A percentile compares a stretch with the other conserved stretches of the same genome.
Conservation (phyloP, 2,797 vertebrate genomes). For the Scolopax rusticola region DNA sequence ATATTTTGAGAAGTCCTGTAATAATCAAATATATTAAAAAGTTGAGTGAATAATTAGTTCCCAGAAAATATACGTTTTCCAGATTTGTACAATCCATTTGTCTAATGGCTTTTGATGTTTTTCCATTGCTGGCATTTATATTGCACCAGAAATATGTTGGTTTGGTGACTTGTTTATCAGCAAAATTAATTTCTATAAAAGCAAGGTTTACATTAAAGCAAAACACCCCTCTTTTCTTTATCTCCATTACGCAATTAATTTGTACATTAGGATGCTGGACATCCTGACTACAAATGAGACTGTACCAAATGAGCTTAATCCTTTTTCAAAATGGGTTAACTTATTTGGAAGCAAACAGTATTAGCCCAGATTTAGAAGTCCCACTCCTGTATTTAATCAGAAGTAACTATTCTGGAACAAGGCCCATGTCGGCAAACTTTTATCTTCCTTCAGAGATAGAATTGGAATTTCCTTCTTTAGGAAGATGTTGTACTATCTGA, state of each 20-base stretch:
- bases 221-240: rapidly evolving
- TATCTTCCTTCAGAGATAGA: not conserved
- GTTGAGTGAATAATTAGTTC: not conserved
- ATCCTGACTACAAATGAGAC: not conserved
- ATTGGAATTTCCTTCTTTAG: not conserved
- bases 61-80: not conserved
- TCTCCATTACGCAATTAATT: not conserved
- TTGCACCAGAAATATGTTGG: not conserved
- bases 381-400: not conserved
- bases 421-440: not conserved
- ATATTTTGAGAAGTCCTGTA: not conserved
- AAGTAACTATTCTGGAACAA: not conserved
- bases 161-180: not conserved
- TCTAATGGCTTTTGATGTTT: not conserved
- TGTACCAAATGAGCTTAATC: not conserved
- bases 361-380: not conserved
- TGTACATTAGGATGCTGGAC: not conserved
- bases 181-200: not conserved
- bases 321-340: not conserved
- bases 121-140: not conserved
- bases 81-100: not conserved
- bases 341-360: not conserved
- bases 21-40: not conserved
- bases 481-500: not conserved
- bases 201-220: not conserved